Conservation (phyloP, 64 coral and sea anemone genomes). For the Montipora efflorescens region DNA sequence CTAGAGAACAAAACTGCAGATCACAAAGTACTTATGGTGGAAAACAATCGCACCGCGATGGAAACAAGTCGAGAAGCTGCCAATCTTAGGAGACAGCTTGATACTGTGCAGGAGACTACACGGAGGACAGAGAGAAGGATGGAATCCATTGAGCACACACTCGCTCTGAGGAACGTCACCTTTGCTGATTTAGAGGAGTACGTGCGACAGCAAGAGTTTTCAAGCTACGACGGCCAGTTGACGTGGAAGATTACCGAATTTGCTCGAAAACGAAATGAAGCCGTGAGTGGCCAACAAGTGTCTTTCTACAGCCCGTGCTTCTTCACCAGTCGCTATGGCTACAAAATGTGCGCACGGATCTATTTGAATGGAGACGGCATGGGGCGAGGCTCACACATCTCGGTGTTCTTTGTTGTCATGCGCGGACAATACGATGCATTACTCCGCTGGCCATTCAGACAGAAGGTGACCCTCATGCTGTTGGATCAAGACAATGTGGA, state of each 20-base stretch:
- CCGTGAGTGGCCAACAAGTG: slow-evolving; percentile 41
- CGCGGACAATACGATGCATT: slow-evolving; percentile 55
- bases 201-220: background rate
- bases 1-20: slow-evolving; percentile 34
- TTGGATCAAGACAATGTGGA: slow-evolving; percentile 69
- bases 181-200: slow-evolving; percentile 66
- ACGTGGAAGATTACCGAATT: slow-evolving; percentile 60
- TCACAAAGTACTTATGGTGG: slow-evolving; percentile 34
- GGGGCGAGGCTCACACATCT: slow-evolving; percentile 45
- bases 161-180: slow-evolving; percentile 43
- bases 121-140: slow-evolving; percentile 28
- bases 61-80: slow-evolving; percentile 27
- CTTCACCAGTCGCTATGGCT: slow-evolving; percentile 55
- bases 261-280: slow-evolving; percentile 58
- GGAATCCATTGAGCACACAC: slow-evolving; percentile 49
- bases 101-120: slow-evolving; percentile 1
- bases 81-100: slow-evolving; percentile 7
- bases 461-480: slow-evolving; percentile 65
- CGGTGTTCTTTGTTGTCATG: slow-evolving; percentile 73
- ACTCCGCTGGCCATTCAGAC: slow-evolving; percentile 71
- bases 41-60: slow-evolving; percentile 30
- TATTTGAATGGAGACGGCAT: slow-evolving; percentile 67
- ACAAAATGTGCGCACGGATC: slow-evolving; percentile 74
- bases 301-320: slow-evolving; percentile 65
- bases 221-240: slow-evolving; percentile 37